Conservation (phyloP, 2,113 vertebrate genomes). For the Grammomys dolichurus region DNA sequence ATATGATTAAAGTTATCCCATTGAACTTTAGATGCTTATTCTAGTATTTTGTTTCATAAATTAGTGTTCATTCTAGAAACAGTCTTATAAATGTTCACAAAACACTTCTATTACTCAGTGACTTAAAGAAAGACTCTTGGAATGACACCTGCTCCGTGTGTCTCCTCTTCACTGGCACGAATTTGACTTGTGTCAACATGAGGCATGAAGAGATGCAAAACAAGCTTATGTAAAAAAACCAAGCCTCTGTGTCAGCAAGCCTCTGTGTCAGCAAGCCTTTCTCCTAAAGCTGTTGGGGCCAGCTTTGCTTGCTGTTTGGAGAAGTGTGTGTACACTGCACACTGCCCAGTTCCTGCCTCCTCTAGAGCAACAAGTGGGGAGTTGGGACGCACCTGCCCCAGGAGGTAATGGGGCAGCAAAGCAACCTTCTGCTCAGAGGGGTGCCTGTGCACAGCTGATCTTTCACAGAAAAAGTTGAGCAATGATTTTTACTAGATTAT, state of each 20-base stretch:
- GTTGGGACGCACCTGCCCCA: not conserved
- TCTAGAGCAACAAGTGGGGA: not conserved
- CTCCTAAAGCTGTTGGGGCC: not conserved
- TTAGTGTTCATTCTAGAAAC: constrained; percentile 9
- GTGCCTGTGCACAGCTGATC: not conserved
- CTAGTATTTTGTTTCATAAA: constrained; percentile 30
- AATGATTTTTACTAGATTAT: constrained; percentile 37
- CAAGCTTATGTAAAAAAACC: not conserved
- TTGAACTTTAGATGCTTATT: not conserved
- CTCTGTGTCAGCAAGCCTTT: not conserved
- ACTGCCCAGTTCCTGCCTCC: not conserved
- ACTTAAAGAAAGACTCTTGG: constrained; percentile 48
- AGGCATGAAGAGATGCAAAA: not conserved
- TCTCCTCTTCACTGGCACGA: not conserved
- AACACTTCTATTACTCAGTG: constrained; percentile 1
- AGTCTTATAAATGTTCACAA: constrained; percentile 17
- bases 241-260: not conserved
- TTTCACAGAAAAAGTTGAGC: constrained; percentile 36
- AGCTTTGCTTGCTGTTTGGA: not conserved
- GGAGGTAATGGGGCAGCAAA: not conserved
- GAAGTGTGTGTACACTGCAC: not conserved
- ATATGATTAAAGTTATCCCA: not conserved
- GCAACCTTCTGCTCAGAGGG: not conserved
- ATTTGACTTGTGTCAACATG: not conserved
- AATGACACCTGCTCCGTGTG: not conserved